phyloP scores from a whole-genome alignment of 2,888 invertebrate species.

The Eupithecia vulgata region DNA sequence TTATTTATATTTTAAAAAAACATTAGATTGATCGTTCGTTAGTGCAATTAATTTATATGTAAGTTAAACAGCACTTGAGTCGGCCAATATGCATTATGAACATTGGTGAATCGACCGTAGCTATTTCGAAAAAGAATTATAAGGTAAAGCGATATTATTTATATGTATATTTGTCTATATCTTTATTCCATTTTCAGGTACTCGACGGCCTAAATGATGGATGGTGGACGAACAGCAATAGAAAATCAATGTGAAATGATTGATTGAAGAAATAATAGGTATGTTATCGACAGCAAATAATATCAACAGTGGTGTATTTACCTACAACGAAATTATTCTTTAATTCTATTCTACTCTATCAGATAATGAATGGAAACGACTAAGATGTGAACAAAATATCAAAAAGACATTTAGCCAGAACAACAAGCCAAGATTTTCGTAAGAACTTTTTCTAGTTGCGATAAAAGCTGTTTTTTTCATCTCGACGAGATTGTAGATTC shows the following conservation, averaged over 20 bases:
- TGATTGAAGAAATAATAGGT: neutral
- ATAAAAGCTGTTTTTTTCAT: conserved; percentile 18
- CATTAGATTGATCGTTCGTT: too few species aligned
- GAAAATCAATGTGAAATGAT: neutral
- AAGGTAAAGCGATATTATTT: neutral
- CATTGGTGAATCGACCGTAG: too few species aligned
- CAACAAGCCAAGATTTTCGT: conserved; percentile 35
- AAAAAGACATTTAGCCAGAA: conserved; percentile 17
- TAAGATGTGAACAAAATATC: neutral
- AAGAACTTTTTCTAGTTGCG: conserved; percentile 34
- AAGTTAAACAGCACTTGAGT: too few species aligned
- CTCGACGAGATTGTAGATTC: conserved; percentile 1
- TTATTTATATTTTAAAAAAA: too few species aligned
- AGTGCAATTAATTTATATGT: too few species aligned
- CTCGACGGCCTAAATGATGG: neutral
- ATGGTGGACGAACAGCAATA: neutral
- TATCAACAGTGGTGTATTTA: neutral
- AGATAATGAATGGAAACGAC: neutral
- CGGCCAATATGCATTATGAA: too few species aligned
- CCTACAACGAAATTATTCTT: neutral
- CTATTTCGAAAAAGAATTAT: too few species aligned
- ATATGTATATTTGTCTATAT: neutral
- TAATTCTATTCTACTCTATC: neutral
- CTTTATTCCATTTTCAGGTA: neutral
- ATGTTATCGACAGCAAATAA: neutral